Evolutionary conservation across 1,140 invertebrate species (phyloP).

Genomic region (Drosophila arizonae): DNA sequence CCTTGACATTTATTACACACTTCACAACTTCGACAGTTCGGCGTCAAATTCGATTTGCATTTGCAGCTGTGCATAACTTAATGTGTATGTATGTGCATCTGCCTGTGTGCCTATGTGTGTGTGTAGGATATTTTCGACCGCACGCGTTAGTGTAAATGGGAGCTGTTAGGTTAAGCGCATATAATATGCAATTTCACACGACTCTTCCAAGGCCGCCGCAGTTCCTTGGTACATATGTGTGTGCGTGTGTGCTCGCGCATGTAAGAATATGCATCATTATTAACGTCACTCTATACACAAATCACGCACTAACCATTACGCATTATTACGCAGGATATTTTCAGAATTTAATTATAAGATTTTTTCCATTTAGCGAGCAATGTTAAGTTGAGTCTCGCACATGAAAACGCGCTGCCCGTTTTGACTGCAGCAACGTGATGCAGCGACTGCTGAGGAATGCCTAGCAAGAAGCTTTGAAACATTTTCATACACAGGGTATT

Average conservation of each 20-base stretch:
- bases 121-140: slow-evolving; percentile 13
- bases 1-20: slow-evolving; percentile 75
- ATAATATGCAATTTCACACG: slow-evolving; percentile 28
- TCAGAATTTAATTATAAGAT: not conserved
- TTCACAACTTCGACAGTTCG: slow-evolving; percentile 69
- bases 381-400: not conserved
- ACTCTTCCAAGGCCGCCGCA: slow-evolving; percentile 46
- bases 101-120: not conserved
- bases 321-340: not conserved
- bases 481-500: slow-evolving; percentile 21
- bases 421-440: slow-evolving; percentile 12
- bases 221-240: not conserved
- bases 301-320: slow-evolving; percentile 62
- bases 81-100: slow-evolving; percentile 18
- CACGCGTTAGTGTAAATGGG: slow-evolving; percentile 13
- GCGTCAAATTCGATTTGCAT: slow-evolving; percentile 76
- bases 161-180: not conserved
- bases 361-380: not conserved
- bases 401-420: slow-evolving; percentile 18
- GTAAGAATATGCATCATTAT: slow-evolving; percentile 29
- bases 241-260: not conserved
- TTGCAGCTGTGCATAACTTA: slow-evolving; percentile 33
- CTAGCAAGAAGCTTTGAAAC: slow-evolving; percentile 3
- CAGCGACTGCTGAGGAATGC: slow-evolving; percentile 6
- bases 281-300: slow-evolving; percentile 23